Conservation (phyloP, 2,113 vertebrate genomes). For the Ptilorrhoa leucosticta region DNA sequence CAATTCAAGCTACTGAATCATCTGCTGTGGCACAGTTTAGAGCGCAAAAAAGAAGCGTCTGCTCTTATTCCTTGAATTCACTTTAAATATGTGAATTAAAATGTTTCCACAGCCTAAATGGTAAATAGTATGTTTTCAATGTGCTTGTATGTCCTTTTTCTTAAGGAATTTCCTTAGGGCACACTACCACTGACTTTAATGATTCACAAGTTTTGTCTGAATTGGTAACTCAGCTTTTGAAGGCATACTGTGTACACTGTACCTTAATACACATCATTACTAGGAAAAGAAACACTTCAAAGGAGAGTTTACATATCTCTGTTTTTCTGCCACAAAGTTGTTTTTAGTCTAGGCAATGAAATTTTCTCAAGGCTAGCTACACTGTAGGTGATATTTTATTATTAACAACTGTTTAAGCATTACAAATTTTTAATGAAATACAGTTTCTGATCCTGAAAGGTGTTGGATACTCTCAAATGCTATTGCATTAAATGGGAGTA, state of each 20-base stretch:
- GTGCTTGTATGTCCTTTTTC: background rate
- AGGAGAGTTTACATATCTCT: background rate
- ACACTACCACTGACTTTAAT: background rate
- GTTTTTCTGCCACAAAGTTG: background rate
- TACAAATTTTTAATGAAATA: background rate
- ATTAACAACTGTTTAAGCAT: background rate
- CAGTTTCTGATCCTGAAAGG: background rate
- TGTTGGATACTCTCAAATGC: background rate
- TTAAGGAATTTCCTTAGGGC: background rate
- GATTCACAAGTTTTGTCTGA: background rate
- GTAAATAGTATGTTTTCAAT: background rate
- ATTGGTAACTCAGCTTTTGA: background rate
- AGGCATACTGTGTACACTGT: background rate
- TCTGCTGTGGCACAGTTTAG: background rate
- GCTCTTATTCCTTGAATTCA: background rate
- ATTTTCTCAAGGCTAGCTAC: background rate
- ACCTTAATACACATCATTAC: background rate
- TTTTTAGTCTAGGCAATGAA: background rate
- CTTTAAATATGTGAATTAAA: constrained; percentile 10
- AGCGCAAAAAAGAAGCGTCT: background rate
- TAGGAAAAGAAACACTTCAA: background rate
- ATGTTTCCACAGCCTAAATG: constrained; percentile 9
- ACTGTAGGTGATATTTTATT: background rate
- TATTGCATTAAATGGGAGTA: background rate
- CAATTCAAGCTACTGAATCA: background rate